These are phyloP conservation scores for Crioceris asparagi DNA, from an alignment of 2,888 invertebrate genomes.

Conservation along the genomic window DNA sequence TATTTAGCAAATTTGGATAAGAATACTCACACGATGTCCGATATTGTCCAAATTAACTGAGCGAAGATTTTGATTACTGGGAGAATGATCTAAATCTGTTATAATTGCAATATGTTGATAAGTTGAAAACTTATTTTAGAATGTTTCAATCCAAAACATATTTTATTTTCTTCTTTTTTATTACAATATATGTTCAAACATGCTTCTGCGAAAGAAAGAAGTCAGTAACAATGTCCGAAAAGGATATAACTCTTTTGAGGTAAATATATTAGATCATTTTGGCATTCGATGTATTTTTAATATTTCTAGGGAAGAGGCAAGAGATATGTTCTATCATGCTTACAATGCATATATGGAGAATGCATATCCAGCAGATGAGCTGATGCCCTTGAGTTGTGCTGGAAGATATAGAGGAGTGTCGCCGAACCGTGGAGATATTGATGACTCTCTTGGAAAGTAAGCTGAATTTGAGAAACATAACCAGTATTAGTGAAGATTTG, in stretches of 20 bases:
- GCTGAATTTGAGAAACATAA: slow-evolving; percentile 34
- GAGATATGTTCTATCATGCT: slow-evolving; percentile 95
- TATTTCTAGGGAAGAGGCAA: slow-evolving; percentile 68
- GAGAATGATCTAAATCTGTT: background rate
- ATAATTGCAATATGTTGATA: background rate
- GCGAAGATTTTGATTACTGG: no score
- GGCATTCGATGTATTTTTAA: background rate
- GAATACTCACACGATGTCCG: no score
- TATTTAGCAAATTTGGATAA: no score
- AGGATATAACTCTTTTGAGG: background rate
- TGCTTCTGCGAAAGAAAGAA: background rate
- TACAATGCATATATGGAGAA: slow-evolving; percentile 93
- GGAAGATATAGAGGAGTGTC: slow-evolving; percentile 86
- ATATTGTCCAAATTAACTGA: no score
- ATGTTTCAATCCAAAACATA: no score
- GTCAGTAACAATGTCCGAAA: background rate
- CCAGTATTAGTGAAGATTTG: no score
- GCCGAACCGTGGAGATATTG: slow-evolving; percentile 89
- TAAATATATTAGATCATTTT: background rate
- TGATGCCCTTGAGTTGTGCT: slow-evolving; percentile 93
- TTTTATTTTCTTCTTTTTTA: no score
- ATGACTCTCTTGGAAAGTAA: slow-evolving; percentile 95
- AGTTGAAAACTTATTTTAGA: no score
- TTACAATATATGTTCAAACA: background rate
- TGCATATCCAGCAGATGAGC: slow-evolving; percentile 96